Conservation (phyloP, 2,113 vertebrate genomes). For the Grantiella picta region DNA sequence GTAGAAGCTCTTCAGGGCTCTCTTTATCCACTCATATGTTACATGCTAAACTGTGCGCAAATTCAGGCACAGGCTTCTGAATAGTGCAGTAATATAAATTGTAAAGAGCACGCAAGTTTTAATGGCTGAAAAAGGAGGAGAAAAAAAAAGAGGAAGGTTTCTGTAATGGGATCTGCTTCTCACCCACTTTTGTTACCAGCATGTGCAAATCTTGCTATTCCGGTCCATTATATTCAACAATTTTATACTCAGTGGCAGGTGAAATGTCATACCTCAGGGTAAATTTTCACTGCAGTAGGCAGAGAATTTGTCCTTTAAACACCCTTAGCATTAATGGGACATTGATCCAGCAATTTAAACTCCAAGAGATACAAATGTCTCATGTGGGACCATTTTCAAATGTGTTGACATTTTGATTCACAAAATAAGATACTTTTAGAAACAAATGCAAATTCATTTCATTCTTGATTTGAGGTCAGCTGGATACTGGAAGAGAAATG, state of each 20-base stretch:
- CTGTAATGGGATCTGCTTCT: background rate
- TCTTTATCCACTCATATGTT: background rate
- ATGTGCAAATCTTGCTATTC: constrained; percentile 32
- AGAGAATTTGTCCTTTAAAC: constrained; percentile 61
- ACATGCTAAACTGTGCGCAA: background rate
- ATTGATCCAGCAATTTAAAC: constrained; percentile 50
- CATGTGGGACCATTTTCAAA: constrained; percentile 9
- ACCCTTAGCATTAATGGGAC: constrained; percentile 42
- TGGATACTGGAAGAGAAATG: background rate
- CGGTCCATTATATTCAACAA: constrained; percentile 15
- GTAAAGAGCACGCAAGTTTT: background rate
- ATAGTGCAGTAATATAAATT: background rate
- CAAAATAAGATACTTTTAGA: constrained; percentile 39
- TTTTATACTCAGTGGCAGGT: background rate
- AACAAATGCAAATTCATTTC: constrained; percentile 35
- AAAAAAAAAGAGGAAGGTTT: background rate
- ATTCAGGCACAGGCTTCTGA: background rate
- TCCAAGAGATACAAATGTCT: constrained; percentile 7
- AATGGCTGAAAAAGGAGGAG: background rate
- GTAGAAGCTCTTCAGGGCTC: background rate
- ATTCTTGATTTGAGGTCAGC: constrained; percentile 38
- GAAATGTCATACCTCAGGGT: constrained; percentile 36
- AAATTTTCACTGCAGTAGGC: constrained; percentile 57
- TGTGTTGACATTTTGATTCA: constrained; percentile 35
- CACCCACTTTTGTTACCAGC: background rate